phyloP scores from a whole-genome alignment of 2,113 vertebrate species.

The Microtus oregoni region DNA sequence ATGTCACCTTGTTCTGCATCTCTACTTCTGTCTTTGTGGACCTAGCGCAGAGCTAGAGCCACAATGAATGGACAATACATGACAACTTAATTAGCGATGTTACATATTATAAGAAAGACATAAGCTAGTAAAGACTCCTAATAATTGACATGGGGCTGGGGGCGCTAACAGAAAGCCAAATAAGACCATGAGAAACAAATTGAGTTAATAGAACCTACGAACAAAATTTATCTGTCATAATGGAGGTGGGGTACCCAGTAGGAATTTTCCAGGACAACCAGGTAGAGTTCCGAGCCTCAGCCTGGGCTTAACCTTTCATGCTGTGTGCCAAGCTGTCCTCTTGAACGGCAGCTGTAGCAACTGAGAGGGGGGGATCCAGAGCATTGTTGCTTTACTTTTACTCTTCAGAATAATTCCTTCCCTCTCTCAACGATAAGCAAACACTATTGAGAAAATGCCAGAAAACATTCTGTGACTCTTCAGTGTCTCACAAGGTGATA shows the following conservation, averaged over 20 bases:
- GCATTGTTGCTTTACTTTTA: background rate
- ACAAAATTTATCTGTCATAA: background rate
- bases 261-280: slow-evolving; percentile 35
- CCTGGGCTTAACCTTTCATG: background rate
- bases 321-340: background rate
- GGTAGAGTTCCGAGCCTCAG: background rate
- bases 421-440: slow-evolving; percentile 45
- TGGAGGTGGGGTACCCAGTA: background rate
- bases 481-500: background rate
- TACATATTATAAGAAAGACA: background rate
- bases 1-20: background rate
- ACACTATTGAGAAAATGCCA: slow-evolving; percentile 42
- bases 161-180: background rate
- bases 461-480: background rate
- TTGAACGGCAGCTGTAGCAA: slow-evolving; percentile 5
- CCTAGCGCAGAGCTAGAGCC: background rate
- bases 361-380: background rate
- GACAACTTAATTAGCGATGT: background rate
- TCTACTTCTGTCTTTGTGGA: background rate
- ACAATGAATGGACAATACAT: background rate
- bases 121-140: background rate
- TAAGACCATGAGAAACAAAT: background rate
- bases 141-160: background rate
- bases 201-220: background rate
- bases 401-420: background rate